A percentile compares a stretch with the other conserved stretches of the same genome.
These are phyloP conservation scores for Channallabes apus DNA, from an alignment of 2,797 vertebrate genomes.

Conservation along the genomic window DNA sequence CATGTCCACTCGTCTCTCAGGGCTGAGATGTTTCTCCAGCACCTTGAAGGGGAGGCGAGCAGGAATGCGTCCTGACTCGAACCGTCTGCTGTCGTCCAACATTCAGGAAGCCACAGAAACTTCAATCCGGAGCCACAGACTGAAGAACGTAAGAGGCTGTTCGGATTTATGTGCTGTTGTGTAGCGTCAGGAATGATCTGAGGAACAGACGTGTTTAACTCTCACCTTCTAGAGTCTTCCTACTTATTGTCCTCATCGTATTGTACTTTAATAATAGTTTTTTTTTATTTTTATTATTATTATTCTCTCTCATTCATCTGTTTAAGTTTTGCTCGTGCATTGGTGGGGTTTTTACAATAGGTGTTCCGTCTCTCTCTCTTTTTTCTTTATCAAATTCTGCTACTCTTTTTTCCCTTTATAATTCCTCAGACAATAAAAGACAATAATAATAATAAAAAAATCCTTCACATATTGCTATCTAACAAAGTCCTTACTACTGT, in stretches of 20 bases:
- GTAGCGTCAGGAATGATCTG: conserved; percentile 34
- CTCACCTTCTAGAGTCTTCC: background rate
- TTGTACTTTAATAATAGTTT: background rate
- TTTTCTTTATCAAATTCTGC: background rate
- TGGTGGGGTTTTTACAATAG: background rate
- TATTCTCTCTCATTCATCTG: too few relatives aligned
- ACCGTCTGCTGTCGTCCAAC: conserved; percentile 44
- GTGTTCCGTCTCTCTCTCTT: background rate
- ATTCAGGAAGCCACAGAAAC: conserved; percentile 44
- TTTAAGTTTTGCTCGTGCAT: too few relatives aligned
- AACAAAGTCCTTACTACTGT: background rate
- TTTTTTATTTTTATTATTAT: too few relatives aligned
- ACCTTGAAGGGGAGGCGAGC: conserved; percentile 19
- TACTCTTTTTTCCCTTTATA: background rate
- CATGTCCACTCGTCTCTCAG: background rate
- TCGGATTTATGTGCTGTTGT: conserved; percentile 33
- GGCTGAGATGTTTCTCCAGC: conserved; percentile 3
- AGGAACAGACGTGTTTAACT: conserved; percentile 8
- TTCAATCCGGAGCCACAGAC: conserved; percentile 39
- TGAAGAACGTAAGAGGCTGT: conserved; percentile 30
- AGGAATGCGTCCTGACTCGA: conserved; percentile 41
- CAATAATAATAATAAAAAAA: background rate
- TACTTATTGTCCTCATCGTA: too few relatives aligned
- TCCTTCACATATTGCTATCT: background rate
- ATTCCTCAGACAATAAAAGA: too few relatives aligned